phyloP scores from a whole-genome alignment of 2,797 vertebrate species.

The Thripadectes ignobilis region DNA sequence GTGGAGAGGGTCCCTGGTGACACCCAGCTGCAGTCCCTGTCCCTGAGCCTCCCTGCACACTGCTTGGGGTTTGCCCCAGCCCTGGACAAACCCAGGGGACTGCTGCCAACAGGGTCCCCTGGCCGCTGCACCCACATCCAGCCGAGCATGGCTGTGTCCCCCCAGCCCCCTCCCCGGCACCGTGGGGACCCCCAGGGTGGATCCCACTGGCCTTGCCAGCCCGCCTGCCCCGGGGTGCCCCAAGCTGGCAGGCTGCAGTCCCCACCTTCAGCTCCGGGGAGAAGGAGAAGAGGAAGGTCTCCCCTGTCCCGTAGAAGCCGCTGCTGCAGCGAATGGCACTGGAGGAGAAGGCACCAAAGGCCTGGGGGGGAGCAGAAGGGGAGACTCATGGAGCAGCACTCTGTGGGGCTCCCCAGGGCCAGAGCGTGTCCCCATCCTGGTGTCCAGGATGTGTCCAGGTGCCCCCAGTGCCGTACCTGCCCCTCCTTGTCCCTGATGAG shows the following conservation, averaged over 20 bases:
- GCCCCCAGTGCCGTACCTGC: slow-evolving; percentile 5
- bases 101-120: fast-evolving
- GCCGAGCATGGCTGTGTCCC: not conserved
- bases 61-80: too few species aligned
- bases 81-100: fast-evolving
- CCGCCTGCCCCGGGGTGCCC: fast-evolving
- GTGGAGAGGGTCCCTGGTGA: fast-evolving
- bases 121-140: fast-evolving
- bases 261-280: slow-evolving; percentile 75
- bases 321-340: slow-evolving; percentile 61
- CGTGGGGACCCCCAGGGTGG: fast-evolving
- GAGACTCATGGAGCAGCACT: fast-evolving
- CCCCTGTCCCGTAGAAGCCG: slow-evolving; percentile 75
- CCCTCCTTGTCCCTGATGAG: slow-evolving; percentile 63
- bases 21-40: too few species aligned
- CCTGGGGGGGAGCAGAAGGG: slow-evolving; percentile 39
- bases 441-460: not conserved
- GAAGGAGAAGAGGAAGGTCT: slow-evolving; percentile 79
- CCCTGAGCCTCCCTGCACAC: fast-evolving
- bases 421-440: not conserved
- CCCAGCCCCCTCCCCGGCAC: not conserved
- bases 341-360: slow-evolving; percentile 76
- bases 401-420: fast-evolving
- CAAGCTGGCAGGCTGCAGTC: not conserved
- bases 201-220: fast-evolving